Evolutionary conservation across 2,888 invertebrate species (phyloP).

Genomic region (Glomeris marginata): DNA sequence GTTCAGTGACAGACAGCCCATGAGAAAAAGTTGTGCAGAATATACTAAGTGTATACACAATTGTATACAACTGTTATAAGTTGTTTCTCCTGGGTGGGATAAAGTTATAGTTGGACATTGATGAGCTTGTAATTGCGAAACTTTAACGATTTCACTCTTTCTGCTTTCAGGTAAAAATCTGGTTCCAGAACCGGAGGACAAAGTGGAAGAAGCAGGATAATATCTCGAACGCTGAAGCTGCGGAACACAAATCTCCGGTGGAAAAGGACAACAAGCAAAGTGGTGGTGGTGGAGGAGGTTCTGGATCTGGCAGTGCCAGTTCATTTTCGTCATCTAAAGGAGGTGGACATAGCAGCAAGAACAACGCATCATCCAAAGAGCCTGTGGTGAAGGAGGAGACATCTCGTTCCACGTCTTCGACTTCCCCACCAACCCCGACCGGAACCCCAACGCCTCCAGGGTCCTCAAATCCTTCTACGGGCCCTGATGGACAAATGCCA

Average conservation of each 20-base stretch:
- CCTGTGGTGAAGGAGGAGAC: conserved; percentile 9
- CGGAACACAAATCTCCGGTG: conserved; percentile 50
- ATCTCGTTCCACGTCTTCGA: conserved; percentile 1
- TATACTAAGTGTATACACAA: too few relatives aligned
- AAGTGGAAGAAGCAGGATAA: conserved; percentile 89
- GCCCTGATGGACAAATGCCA: too few relatives aligned
- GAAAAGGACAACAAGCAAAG: conserved; percentile 7
- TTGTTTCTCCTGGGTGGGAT: too few relatives aligned
- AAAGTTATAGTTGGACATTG: too few relatives aligned
- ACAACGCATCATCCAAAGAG: background rate
- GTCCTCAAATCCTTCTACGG: too few relatives aligned
- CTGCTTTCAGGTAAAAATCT: conserved; percentile 65
- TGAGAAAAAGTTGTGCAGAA: too few relatives aligned
- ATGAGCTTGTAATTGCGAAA: too few relatives aligned
- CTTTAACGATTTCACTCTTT: conserved; percentile 17
- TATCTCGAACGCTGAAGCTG: conserved; percentile 72
- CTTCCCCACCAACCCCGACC: conserved; percentile 6
- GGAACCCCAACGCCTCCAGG: too few relatives aligned
- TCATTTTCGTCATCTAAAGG: background rate
- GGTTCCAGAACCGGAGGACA: conserved; percentile 74
- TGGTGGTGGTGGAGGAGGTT: background rate
- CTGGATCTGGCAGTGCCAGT: background rate
- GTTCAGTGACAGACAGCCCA: too few relatives aligned
- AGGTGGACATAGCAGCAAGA: background rate
- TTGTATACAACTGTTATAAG: too few relatives aligned